phyloP scores from a whole-genome alignment of 2,113 vertebrate genomes.

The Anthoscopus minutus region DNA sequence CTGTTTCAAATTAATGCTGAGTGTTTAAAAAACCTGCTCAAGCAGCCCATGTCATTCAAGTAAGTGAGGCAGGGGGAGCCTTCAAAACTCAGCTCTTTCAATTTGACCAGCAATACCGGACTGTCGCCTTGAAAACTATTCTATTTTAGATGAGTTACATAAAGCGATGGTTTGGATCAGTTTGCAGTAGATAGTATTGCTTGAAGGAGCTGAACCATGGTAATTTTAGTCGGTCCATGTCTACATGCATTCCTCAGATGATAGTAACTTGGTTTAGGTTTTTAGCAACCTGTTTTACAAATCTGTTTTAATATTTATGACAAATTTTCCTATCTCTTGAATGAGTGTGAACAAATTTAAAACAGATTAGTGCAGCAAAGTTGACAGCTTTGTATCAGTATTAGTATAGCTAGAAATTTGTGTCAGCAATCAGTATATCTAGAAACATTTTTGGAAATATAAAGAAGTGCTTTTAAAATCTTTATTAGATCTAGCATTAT shows the following conservation, averaged over 20 bases:
- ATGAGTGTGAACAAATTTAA: neutral
- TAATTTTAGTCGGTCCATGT: neutral
- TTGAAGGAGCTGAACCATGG: neutral
- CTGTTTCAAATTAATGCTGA: neutral
- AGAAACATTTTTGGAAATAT: neutral
- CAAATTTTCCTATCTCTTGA: neutral
- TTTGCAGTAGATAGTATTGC: neutral
- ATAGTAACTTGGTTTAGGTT: neutral
- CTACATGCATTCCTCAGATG: neutral
- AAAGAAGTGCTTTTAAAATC: neutral
- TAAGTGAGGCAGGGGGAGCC: neutral
- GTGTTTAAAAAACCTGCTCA: neutral
- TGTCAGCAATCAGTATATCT: neutral
- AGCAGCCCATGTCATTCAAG: neutral
- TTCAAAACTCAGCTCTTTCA: neutral
- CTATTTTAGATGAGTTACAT: neutral
- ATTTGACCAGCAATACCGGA: neutral
- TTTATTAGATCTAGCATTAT: neutral
- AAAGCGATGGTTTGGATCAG: neutral
- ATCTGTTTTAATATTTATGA: neutral
- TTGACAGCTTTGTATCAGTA: neutral
- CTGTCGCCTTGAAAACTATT: neutral
- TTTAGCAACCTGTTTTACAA: neutral
- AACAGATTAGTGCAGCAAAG: neutral
- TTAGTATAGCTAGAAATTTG: neutral